phyloP scores from a whole-genome alignment of 2,888 invertebrate genomes.

The Lathronympha strigana region DNA sequence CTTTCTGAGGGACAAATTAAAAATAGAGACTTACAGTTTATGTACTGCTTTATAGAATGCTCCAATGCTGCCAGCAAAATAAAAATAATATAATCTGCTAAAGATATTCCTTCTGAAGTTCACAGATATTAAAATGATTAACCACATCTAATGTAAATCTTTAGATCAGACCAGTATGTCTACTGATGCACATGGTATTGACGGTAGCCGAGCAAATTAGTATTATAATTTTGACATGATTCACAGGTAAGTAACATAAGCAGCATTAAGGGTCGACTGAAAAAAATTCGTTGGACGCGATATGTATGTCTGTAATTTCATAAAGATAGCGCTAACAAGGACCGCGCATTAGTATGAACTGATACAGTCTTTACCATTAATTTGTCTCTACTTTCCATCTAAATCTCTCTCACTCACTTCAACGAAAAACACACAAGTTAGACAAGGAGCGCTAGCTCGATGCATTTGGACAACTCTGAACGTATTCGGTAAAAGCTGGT shows the following conservation, averaged over 20 bases:
- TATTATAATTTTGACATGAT: no score
- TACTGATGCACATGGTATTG: no score
- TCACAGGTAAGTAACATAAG: no score
- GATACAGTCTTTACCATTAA: not conserved
- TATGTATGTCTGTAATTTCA: no score
- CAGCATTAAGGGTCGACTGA: no score
- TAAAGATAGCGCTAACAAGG: not conserved
- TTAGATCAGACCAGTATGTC: no score
- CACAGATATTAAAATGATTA: no score
- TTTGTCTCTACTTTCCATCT: slow-evolving; percentile 64
- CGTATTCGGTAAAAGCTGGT: slow-evolving; percentile 81
- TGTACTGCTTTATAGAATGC: no score
- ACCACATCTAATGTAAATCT: no score
- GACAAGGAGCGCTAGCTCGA: slow-evolving; percentile 71
- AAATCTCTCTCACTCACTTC: slow-evolving; percentile 67
- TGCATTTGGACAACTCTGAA: slow-evolving; percentile 73
- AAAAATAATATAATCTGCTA: not conserved
- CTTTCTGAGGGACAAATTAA: slow-evolving; percentile 58
- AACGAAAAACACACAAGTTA: slow-evolving; percentile 60
- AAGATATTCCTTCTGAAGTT: no score
- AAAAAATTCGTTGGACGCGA: no score
- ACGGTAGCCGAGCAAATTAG: no score
- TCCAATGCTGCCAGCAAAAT: not conserved
- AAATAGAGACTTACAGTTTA: not conserved
- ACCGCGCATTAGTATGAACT: not conserved